Evolutionary conservation across 1,140 invertebrate species (phyloP).

Genomic region (Colletes latitarsis): DNA sequence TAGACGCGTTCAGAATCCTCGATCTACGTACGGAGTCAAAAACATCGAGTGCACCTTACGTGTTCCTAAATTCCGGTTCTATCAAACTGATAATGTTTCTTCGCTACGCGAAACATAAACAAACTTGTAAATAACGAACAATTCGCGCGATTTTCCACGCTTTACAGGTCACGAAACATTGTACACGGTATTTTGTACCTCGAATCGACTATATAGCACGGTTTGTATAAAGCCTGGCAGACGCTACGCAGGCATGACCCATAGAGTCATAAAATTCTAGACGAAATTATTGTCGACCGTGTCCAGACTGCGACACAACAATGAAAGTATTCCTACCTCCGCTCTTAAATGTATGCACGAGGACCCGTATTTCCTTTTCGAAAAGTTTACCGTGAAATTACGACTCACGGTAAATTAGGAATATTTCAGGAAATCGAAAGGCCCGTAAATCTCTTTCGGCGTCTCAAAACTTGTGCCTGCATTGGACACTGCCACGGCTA

Average conservation of each 20-base stretch:
- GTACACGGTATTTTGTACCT: too few species aligned
- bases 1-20: conserved; percentile 54
- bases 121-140: conserved; percentile 39
- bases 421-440: background rate
- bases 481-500: background rate
- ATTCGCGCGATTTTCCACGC: conserved; percentile 2
- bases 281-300: conserved; percentile 13
- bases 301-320: background rate
- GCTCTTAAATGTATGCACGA: background rate
- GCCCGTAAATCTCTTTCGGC: background rate
- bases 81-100: conserved; percentile 43
- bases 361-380: background rate
- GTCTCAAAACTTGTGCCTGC: background rate
- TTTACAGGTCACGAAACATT: conserved; percentile 2
- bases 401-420: conserved; percentile 3
- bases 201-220: background rate
- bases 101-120: conserved; percentile 31
- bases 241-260: background rate
- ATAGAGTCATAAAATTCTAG: conserved; percentile 2
- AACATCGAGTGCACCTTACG: conserved; percentile 60
- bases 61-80: conserved; percentile 47
- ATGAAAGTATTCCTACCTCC: background rate
- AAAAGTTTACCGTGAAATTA: background rate
- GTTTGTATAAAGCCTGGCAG: background rate
- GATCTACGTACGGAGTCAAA: conserved; percentile 56